Evolutionary conservation across 2,113 vertebrate genomes (phyloP).

Genomic region (Nerophis lumbriciformis): DNA sequence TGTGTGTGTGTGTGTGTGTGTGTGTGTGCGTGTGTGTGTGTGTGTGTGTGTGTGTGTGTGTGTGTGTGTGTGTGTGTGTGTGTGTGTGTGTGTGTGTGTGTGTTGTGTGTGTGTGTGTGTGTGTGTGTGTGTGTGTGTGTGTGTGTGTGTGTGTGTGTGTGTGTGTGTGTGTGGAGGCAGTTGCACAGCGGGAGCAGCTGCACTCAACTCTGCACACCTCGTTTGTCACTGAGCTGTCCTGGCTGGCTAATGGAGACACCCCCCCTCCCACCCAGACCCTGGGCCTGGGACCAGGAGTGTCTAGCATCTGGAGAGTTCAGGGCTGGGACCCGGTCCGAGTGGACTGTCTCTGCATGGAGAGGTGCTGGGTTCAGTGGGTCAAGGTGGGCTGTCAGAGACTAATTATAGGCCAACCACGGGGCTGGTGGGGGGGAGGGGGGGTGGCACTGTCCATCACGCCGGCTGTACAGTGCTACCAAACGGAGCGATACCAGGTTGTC

Average conservation of each 20-base stretch:
- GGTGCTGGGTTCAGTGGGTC: conserved; percentile 35
- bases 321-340: conserved; percentile 57
- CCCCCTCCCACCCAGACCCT: conserved; percentile 62
- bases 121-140: conserved; percentile 68
- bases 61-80: conserved; percentile 68
- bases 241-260: conserved; percentile 77
- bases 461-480: conserved; percentile 14
- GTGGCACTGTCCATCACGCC: conserved; percentile 18
- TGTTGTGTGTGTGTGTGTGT: too few species aligned
- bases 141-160: not conserved
- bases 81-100: not conserved
- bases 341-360: conserved; percentile 44
- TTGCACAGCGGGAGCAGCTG: conserved; percentile 87
- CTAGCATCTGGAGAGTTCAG: conserved; percentile 72
- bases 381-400: conserved; percentile 47
- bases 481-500: conserved; percentile 4
- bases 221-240: conserved; percentile 86
- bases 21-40: too few species aligned
- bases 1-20: too few species aligned
- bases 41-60: conserved; percentile 4
- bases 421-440: conserved; percentile 19
- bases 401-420: conserved; percentile 45
- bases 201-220: conserved; percentile 80
- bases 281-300: conserved; percentile 63
- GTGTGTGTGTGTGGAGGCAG: conserved; percentile 57